Evolutionary conservation across 1,140 invertebrate species (phyloP).

Genomic region (Theocolax elegans): DNA sequence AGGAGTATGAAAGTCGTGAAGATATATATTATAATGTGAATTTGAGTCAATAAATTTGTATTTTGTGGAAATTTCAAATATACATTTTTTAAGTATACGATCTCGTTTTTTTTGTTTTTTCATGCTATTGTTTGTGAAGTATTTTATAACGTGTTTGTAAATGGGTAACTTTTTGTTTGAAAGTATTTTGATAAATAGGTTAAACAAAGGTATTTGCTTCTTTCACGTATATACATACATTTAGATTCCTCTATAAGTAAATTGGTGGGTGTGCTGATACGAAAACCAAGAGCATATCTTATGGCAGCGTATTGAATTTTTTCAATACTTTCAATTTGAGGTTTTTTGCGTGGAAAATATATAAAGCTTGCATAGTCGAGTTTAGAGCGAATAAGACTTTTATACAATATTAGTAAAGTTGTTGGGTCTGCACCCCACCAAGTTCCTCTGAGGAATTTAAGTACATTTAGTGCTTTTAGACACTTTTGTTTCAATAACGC

Average conservation of each 20-base stretch:
- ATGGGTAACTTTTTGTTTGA: too few relatives aligned
- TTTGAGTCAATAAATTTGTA: too few relatives aligned
- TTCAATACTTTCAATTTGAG: not conserved
- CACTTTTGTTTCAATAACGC: not conserved
- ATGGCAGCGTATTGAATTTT: constrained; percentile 25
- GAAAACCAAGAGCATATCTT: constrained; percentile 2
- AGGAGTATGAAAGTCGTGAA: too few relatives aligned
- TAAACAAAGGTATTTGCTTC: not conserved
- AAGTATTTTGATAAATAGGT: not conserved
- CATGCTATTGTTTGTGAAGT: too few relatives aligned
- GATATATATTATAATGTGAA: too few relatives aligned
- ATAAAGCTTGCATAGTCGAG: constrained; percentile 27
- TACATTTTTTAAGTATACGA: too few relatives aligned
- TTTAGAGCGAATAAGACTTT: constrained; percentile 19
- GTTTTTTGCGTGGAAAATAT: constrained; percentile 8
- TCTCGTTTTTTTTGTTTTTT: too few relatives aligned
- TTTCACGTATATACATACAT: not conserved
- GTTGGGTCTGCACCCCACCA: constrained; percentile 33
- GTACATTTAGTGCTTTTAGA: constrained; percentile 19
- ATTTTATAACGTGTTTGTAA: too few relatives aligned
- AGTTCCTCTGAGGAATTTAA: constrained; percentile 30
- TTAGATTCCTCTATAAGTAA: constrained; percentile 28
- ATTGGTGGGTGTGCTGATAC: constrained; percentile 26
- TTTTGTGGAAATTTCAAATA: too few relatives aligned
- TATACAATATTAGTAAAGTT: constrained; percentile 6